phyloP scores from a whole-genome alignment of 2,888 invertebrate species.

The Ophion ellenae region DNA sequence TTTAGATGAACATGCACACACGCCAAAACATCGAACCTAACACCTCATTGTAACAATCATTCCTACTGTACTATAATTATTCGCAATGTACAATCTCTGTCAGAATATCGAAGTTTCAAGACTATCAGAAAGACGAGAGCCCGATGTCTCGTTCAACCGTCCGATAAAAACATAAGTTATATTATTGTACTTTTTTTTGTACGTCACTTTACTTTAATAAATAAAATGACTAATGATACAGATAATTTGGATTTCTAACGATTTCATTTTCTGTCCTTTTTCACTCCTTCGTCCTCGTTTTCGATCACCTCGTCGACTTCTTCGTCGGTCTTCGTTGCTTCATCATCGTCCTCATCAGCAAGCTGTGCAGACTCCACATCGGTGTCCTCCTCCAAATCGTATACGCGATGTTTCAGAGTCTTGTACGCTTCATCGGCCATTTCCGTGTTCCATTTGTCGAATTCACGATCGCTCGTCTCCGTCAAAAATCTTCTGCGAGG shows the following conservation, averaged over 20 bases:
- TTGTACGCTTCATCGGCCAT: conserved; percentile 71
- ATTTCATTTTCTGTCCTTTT: neutral
- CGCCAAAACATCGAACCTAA: conserved; percentile 55
- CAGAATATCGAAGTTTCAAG: conserved; percentile 48
- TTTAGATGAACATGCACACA: conserved; percentile 4
- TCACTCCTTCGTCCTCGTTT: neutral
- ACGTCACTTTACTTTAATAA: conserved; percentile 68
- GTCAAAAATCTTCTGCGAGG: conserved; percentile 69
- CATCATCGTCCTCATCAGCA: conserved; percentile 2
- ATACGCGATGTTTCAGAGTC: conserved; percentile 69
- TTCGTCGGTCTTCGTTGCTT: conserved; percentile 4
- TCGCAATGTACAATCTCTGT: conserved; percentile 52
- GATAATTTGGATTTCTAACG: neutral
- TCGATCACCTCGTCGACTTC: conserved; percentile 6
- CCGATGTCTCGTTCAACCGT: conserved; percentile 70
- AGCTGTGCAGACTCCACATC: neutral
- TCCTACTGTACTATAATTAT: conserved; percentile 63
- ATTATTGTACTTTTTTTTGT: conserved; percentile 70
- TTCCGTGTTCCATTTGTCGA: conserved; percentile 65
- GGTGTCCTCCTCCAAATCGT: conserved; percentile 21
- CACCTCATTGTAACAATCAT: conserved; percentile 57
- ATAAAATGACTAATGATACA: conserved; percentile 63
- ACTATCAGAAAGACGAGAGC: conserved; percentile 41
- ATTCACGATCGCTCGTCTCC: conserved; percentile 68
- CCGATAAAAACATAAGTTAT: conserved; percentile 70